Evolutionary conservation across 2,888 invertebrate species (phyloP).

Genomic region (Phaonia tiefii): DNA sequence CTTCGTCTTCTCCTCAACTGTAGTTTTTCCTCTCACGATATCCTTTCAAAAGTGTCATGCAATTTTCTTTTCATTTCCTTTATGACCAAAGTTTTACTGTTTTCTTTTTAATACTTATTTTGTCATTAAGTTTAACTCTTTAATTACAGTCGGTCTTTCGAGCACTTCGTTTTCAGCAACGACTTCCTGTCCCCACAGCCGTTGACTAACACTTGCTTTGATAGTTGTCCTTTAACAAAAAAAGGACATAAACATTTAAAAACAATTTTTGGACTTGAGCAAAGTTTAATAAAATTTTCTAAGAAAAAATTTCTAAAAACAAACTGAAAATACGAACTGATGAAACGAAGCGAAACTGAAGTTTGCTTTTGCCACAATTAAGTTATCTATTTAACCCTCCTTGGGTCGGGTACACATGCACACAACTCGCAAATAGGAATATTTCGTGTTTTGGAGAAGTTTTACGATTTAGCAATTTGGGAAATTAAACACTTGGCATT

Average conservation of each 20-base stretch:
- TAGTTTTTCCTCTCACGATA: neutral
- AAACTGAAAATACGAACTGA: neutral
- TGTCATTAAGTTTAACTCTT: slow-evolving; percentile 20
- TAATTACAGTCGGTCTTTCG: neutral
- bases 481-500: slow-evolving; percentile 1
- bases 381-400: neutral
- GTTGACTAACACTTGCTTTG: neutral
- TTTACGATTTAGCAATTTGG: neutral
- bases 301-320: neutral
- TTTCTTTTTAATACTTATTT: neutral
- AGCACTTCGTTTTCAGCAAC: no score
- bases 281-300: no score
- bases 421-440: no score
- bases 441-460: neutral
- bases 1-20: neutral
- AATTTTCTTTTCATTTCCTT: neutral
- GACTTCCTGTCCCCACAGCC: neutral
- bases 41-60: neutral
- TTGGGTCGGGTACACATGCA: neutral
- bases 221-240: slow-evolving; percentile 1
- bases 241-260: neutral
- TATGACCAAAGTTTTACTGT: neutral
- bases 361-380: slow-evolving; percentile 21
- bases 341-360: neutral
- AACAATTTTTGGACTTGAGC: neutral